These are phyloP conservation scores for Bradypodion ventrale DNA, from an alignment of 2,797 vertebrate genomes.

Conservation along the genomic window DNA sequence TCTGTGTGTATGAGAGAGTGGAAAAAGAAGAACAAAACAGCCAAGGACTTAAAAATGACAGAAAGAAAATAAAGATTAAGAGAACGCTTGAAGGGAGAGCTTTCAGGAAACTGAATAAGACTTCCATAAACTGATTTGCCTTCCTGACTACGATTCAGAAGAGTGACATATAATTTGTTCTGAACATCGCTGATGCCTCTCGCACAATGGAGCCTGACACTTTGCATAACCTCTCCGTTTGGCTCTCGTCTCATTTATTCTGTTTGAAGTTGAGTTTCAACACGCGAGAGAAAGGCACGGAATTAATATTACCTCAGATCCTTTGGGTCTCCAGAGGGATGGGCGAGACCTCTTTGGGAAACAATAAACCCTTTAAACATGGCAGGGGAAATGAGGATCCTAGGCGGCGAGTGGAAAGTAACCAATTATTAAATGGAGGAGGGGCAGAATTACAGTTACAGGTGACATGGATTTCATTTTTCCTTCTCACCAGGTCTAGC, in stretches of 20 bases:
- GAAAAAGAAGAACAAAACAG: neutral
- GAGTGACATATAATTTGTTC: constrained; percentile 81
- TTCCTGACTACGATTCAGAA: constrained; percentile 77
- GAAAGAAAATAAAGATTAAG: constrained; percentile 71
- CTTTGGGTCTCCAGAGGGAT: constrained; percentile 75
- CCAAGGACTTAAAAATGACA: constrained; percentile 57
- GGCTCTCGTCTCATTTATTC: constrained; percentile 79
- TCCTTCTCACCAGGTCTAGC: constrained; percentile 53
- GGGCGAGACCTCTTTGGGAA: constrained; percentile 77
- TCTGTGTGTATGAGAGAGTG: too few relatives aligned
- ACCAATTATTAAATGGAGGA: constrained; percentile 74
- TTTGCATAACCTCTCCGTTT: constrained; percentile 80
- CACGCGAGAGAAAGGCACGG: constrained; percentile 70
- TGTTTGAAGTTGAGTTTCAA: constrained; percentile 78
- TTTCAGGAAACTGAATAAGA: constrained; percentile 76
- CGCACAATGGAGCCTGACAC: constrained; percentile 80
- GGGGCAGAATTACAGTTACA: constrained; percentile 39
- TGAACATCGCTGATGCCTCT: constrained; percentile 74
- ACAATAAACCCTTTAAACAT: constrained; percentile 80
- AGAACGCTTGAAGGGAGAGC: constrained; percentile 61
- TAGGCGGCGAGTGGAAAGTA: constrained; percentile 75
- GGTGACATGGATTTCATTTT: constrained; percentile 65
- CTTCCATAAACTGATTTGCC: constrained; percentile 77
- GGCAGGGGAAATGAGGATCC: constrained; percentile 75
- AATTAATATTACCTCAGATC: constrained; percentile 81